Percentiles rank a stretch among this genome's conserved stretches.
Evolutionary conservation across 2,797 vertebrate species (phyloP).

Genomic region (Tokudaia tokunoshimensis): DNA sequence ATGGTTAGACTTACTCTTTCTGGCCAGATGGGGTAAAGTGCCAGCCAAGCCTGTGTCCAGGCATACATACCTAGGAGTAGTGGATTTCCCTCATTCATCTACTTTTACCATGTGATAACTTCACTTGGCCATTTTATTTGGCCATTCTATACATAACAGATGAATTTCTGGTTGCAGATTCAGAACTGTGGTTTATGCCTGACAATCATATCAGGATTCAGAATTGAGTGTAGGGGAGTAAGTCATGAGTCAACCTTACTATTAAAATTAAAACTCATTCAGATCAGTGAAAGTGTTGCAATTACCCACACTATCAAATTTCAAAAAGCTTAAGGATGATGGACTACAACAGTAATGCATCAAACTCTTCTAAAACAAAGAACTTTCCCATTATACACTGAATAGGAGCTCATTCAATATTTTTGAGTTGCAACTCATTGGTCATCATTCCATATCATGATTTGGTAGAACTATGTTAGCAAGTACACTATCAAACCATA

Average conservation of each 20-base stretch:
- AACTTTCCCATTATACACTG: neutral
- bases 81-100: neutral
- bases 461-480: neutral
- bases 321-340: neutral
- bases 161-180: slow-evolving; percentile 20
- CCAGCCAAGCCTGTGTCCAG: neutral
- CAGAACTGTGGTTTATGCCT: neutral
- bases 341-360: neutral
- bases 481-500: neutral
- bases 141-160: neutral
- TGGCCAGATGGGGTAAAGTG: neutral
- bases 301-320: neutral
- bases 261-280: neutral
- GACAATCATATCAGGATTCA: neutral
- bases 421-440: slow-evolving; percentile 35
- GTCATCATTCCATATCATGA: neutral
- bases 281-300: neutral
- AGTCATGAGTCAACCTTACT: neutral
- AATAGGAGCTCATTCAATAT: neutral
- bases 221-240: neutral
- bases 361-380: neutral
- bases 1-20: neutral
- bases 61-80: neutral
- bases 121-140: neutral
- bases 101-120: neutral